phyloP scores from a whole-genome alignment of 2,797 vertebrate genomes.

The Alcedo quadribrachys region DNA sequence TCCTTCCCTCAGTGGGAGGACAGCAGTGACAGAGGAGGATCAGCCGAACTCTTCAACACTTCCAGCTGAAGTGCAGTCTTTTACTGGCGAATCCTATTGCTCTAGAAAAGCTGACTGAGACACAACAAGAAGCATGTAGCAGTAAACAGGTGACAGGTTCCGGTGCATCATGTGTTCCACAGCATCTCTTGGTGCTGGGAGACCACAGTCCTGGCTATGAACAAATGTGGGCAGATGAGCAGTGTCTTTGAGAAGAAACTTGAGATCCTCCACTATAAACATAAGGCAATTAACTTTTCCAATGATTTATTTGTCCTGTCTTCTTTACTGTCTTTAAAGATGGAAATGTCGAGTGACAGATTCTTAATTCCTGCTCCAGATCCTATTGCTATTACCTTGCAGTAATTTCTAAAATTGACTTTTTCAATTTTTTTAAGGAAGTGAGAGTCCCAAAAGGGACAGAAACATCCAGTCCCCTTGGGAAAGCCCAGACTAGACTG shows the following conservation, averaged over 20 bases:
- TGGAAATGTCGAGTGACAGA: neutral
- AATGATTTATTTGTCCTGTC: neutral
- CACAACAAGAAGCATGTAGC: neutral
- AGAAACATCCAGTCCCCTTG: neutral
- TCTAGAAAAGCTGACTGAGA: neutral
- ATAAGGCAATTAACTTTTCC: neutral
- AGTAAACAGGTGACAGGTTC: neutral
- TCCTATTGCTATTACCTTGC: neutral
- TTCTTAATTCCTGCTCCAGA: neutral
- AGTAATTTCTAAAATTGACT: neutral
- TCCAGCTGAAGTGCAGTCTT: neutral
- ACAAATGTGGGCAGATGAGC: neutral
- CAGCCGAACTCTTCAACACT: neutral
- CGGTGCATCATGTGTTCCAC: fast-evolving
- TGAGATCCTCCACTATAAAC: neutral
- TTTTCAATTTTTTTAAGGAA: constrained; percentile 51
- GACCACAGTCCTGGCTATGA: neutral
- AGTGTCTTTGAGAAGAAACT: neutral
- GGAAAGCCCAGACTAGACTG: neutral
- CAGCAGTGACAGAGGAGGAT: neutral
- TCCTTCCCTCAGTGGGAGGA: neutral
- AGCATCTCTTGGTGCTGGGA: fast-evolving
- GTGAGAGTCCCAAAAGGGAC: neutral
- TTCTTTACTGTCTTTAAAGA: neutral
- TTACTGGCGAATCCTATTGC: neutral